Conservation (phyloP, 2,113 vertebrate species). For the Gobio gobio region DNA sequence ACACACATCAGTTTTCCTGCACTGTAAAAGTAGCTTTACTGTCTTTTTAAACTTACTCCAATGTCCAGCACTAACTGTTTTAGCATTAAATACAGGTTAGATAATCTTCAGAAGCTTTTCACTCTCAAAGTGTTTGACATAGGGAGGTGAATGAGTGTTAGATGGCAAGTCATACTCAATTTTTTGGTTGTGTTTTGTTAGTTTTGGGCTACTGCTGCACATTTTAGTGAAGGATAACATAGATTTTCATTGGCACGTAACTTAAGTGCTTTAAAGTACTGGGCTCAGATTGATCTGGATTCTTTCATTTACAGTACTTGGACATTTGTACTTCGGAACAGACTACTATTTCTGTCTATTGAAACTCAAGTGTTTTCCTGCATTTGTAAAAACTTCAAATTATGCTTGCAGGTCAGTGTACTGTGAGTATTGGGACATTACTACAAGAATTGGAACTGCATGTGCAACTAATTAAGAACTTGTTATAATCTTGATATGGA, state of each 20-base stretch:
- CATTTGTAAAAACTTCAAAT: constrained; percentile 63
- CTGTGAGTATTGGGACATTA: constrained; percentile 65
- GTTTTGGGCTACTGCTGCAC: constrained; percentile 38
- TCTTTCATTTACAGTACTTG: constrained; percentile 65
- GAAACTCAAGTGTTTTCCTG: constrained; percentile 17
- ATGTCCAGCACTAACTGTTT: constrained; percentile 66
- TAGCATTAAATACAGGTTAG: constrained; percentile 76
- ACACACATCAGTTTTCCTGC: constrained; percentile 68
- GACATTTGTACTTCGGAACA: constrained; percentile 64
- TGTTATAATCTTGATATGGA: constrained; percentile 68
- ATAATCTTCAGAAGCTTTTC: constrained; percentile 69
- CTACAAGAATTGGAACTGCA: constrained; percentile 74
- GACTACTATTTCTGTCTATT: constrained; percentile 64
- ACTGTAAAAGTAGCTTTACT: constrained; percentile 68
- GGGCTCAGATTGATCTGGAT: constrained; percentile 66
- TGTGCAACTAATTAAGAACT: constrained; percentile 76
- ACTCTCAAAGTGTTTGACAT: constrained; percentile 64
- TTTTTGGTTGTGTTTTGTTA: constrained; percentile 61
- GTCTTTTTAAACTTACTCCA: constrained; percentile 59
- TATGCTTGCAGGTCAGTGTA: constrained; percentile 59
- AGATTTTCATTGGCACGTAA: constrained; percentile 65
- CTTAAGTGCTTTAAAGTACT: constrained; percentile 70
- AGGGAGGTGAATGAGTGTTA: constrained; percentile 66
- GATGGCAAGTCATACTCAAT: constrained; percentile 65
- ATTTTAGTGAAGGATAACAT: constrained; percentile 63